Percentiles rank a stretch among this genome's conserved stretches.
phyloP scores from a whole-genome alignment of 2,888 invertebrate genomes.

The Agrypnus murinus region DNA sequence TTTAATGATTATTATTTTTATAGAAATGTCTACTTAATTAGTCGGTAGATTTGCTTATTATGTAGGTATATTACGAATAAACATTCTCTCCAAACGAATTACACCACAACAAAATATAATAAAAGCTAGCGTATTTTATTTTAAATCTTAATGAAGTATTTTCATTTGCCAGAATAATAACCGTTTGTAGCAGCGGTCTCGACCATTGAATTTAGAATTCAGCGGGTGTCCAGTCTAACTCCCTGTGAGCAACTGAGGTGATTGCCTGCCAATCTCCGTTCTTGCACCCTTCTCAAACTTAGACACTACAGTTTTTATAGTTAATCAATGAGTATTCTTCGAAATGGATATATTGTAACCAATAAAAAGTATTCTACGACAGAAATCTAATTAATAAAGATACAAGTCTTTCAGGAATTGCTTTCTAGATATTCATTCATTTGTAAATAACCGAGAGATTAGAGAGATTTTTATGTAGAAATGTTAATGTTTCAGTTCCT shows the following conservation, averaged over 20 bases:
- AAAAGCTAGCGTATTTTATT: constrained; percentile 1
- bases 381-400: too few relatives aligned
- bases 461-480: too few relatives aligned
- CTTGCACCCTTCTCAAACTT: constrained; percentile 68
- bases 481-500: too few relatives aligned
- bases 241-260: constrained; percentile 69
- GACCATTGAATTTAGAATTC: constrained; percentile 68
- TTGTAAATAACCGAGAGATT: too few relatives aligned
- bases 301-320: constrained; percentile 61
- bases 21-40: too few relatives aligned
- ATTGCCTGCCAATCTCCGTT: constrained; percentile 71
- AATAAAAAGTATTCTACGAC: constrained; percentile 18
- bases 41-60: too few relatives aligned
- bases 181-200: constrained; percentile 41
- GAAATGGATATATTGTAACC: constrained; percentile 27
- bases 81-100: too few relatives aligned
- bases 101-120: neutral
- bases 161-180: constrained; percentile 41
- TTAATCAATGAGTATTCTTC: constrained; percentile 65
- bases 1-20: neutral
- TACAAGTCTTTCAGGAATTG: too few relatives aligned
- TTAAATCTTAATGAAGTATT: constrained; percentile 32
- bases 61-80: too few relatives aligned
- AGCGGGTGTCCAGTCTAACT: constrained; percentile 69
- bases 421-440: too few relatives aligned